Evolutionary conservation across 2,888 invertebrate genomes (phyloP).

Genomic region (Meliscaeva auricollis): DNA sequence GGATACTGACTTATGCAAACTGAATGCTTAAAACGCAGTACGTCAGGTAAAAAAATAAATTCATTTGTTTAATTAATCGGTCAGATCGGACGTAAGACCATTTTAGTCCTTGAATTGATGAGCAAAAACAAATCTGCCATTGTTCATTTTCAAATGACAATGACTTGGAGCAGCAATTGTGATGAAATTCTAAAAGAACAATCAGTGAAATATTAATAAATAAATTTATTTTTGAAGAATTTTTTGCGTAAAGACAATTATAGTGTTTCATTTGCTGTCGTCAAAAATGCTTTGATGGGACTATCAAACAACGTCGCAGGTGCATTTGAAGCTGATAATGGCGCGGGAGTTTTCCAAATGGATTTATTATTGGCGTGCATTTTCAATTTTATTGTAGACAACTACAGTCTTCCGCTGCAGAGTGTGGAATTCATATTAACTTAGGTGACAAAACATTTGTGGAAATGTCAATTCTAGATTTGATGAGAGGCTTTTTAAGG

Average conservation of each 20-base stretch:
- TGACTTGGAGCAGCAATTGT: neutral
- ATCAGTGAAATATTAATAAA: constrained; percentile 31
- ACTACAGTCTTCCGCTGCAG: neutral
- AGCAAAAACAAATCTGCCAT: constrained; percentile 30
- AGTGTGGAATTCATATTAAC: no score
- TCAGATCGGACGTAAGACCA: constrained; percentile 69
- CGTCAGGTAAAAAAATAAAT: constrained; percentile 34
- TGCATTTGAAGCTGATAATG: constrained; percentile 34
- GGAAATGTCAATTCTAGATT: no score
- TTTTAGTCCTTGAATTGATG: constrained; percentile 64
- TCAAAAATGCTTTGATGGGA: constrained; percentile 18
- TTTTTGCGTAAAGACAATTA: constrained; percentile 5
- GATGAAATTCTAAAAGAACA: constrained; percentile 31
- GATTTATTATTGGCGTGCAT: constrained; percentile 9
- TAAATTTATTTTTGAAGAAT: neutral
- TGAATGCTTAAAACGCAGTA: constrained; percentile 59
- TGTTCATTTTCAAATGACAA: constrained; percentile 36
- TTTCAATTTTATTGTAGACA: constrained; percentile 1
- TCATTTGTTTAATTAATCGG: constrained; percentile 73
- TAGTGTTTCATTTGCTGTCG: neutral
- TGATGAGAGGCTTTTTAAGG: no score
- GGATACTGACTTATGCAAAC: constrained; percentile 17
- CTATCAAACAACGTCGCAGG: constrained; percentile 16
- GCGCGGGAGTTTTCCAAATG: constrained; percentile 1
- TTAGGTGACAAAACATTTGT: no score